Percentiles rank a stretch among this genome's conserved stretches.
These are phyloP conservation scores for Meteorus sp. DNA, from an alignment of 1,140 invertebrate genomes.

Conservation along the genomic window DNA sequence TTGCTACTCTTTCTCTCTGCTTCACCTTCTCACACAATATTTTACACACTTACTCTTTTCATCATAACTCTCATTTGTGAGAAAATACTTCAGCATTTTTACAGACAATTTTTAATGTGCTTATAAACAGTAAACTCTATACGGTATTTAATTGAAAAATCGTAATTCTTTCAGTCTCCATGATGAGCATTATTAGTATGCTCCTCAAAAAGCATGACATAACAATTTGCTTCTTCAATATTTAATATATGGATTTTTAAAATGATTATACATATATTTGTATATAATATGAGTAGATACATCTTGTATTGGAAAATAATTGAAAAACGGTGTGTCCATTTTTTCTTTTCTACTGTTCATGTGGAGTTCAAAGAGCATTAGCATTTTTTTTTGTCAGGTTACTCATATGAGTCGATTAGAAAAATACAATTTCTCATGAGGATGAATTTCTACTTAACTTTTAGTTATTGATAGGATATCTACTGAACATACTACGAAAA, in stretches of 20 bases:
- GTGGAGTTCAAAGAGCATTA: too few relatives aligned
- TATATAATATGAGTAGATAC: neutral
- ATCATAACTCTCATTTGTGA: slow-evolving; percentile 6
- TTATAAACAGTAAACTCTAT: slow-evolving; percentile 9
- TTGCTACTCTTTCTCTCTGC: neutral
- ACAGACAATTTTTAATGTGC: slow-evolving; percentile 19
- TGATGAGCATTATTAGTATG: slow-evolving; percentile 1
- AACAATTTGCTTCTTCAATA: slow-evolving; percentile 10
- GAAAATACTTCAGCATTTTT: slow-evolving; percentile 18
- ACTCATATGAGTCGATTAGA: slow-evolving; percentile 10
- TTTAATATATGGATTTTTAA: neutral
- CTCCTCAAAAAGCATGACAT: neutral
- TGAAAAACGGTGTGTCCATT: neutral
- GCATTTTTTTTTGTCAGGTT: neutral
- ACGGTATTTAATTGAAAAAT: neutral
- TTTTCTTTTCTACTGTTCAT: neutral
- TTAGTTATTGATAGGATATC: too few relatives aligned
- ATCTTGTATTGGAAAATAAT: slow-evolving; percentile 11
- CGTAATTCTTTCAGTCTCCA: slow-evolving; percentile 15
- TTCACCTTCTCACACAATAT: neutral
- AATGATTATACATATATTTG: neutral
- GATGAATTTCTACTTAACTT: slow-evolving; percentile 18
- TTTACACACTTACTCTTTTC: too few relatives aligned
- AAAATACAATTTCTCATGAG: slow-evolving; percentile 24
- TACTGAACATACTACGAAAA: too few relatives aligned